A percentile compares a stretch with the other conserved stretches of the same genome.
Evolutionary conservation across 2,888 invertebrate genomes (phyloP).

Genomic region (Lacanobia wlatinum): DNA sequence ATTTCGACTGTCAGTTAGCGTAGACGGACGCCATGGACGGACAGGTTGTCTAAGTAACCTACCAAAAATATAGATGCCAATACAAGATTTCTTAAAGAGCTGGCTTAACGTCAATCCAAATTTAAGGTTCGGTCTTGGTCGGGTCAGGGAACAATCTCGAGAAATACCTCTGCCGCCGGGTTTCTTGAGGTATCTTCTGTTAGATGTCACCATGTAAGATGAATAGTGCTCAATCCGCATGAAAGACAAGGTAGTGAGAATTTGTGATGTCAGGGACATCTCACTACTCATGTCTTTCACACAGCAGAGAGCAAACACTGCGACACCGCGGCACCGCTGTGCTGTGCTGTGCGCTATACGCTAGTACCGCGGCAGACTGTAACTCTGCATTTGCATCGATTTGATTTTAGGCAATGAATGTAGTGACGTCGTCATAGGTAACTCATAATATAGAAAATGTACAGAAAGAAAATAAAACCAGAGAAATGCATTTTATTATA

Average conservation of each 20-base stretch:
- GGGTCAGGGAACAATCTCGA: neutral
- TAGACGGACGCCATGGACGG: neutral
- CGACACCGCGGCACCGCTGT: conserved; percentile 25
- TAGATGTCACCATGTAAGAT: conserved; percentile 55
- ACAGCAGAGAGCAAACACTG: conserved; percentile 88
- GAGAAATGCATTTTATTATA: conserved; percentile 25
- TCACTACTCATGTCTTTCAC: conserved; percentile 99
- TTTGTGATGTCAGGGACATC: conserved; percentile 93
- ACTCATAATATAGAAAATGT: neutral
- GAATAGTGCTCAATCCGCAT: conserved; percentile 92
- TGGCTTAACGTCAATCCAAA: conserved; percentile 6
- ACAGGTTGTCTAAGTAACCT: neutral
- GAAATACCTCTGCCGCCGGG: conserved; percentile 27
- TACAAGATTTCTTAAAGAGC: neutral
- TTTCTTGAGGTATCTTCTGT: conserved; percentile 54
- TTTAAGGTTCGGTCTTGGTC: conserved; percentile 2
- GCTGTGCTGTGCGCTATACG: conserved; percentile 30
- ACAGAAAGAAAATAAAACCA: conserved; percentile 20
- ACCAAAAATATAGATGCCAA: neutral
- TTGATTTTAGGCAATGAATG: conserved; percentile 22
- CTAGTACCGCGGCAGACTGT: conserved; percentile 45
- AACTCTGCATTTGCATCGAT: conserved; percentile 51
- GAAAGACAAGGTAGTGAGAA: conserved; percentile 99
- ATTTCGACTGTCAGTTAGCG: neutral
- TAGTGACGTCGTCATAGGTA: conserved; percentile 37